Evolutionary conservation across 53 echinoderm and acorn worm species (phyloP).

Genomic region (Echinometra lucunter): DNA sequence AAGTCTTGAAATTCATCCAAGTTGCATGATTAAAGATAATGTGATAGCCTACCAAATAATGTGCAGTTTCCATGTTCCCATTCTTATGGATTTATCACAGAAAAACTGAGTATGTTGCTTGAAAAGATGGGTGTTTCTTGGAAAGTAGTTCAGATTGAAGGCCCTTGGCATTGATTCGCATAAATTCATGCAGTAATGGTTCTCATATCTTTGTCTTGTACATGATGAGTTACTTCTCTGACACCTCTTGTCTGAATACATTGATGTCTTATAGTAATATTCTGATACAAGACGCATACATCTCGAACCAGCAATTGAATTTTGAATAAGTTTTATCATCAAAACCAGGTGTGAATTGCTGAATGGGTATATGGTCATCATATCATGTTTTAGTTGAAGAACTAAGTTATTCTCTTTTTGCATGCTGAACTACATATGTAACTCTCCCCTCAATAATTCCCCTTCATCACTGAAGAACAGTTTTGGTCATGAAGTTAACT

Average conservation of each 20-base stretch:
- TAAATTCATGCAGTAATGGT: background rate
- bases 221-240: constrained; percentile 71
- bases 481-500: no score
- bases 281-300: constrained; percentile 49
- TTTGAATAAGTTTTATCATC: background rate
- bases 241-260: constrained; percentile 72
- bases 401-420: background rate
- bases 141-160: background rate
- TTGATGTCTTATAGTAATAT: constrained; percentile 62
- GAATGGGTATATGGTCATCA: no score
- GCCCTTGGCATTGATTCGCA: background rate
- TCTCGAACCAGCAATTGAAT: background rate
- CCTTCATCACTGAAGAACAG: no score
- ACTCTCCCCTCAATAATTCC: no score
- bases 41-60: background rate
- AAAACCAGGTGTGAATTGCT: no score
- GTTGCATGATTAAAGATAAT: background rate
- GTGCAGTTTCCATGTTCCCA: background rate
- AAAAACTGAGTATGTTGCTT: no score
- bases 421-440: no score
- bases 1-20: background rate
- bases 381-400: background rate
- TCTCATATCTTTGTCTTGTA: constrained; percentile 51
- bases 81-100: no score
- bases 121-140: no score